Conservation (phyloP, 2,113 vertebrate species). For the Nestor notabilis region DNA sequence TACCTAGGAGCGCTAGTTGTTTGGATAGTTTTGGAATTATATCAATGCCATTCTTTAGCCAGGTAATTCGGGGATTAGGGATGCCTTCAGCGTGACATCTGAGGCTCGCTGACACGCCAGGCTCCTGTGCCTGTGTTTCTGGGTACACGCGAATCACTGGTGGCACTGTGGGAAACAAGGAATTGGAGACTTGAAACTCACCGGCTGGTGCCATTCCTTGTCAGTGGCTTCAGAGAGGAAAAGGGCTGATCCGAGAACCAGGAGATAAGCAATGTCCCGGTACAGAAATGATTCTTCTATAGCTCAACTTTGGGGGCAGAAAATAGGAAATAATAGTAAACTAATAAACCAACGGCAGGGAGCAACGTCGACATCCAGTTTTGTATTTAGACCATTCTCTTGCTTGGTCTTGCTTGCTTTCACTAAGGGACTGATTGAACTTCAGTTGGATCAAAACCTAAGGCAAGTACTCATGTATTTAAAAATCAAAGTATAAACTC, state of each 20-base stretch:
- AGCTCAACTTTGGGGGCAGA: not conserved
- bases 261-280: rapidly evolving
- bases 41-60: slow-evolving; percentile 95
- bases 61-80: slow-evolving; percentile 89
- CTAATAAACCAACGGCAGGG: not conserved
- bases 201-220: rapidly evolving
- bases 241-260: rapidly evolving
- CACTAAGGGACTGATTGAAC: not conserved
- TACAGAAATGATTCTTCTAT: no score
- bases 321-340: not conserved
- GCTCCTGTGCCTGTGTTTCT: slow-evolving; percentile 94
- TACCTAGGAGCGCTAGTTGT: slow-evolving; percentile 89
- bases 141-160: slow-evolving; percentile 96
- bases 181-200: not conserved
- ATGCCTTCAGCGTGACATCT: slow-evolving; percentile 93
- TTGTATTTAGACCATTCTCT: not conserved
- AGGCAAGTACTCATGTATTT: not conserved
- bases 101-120: slow-evolving; percentile 89
- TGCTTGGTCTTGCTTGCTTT: not conserved
- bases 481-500: not conserved
- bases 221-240: rapidly evolving
- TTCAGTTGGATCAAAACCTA: not conserved
- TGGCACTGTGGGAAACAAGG: slow-evolving; percentile 81
- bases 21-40: slow-evolving; percentile 86
- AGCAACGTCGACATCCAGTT: rapidly evolving